Evolutionary conservation across 1,140 invertebrate genomes (phyloP).

Genomic region (Drosophila azteca): DNA sequence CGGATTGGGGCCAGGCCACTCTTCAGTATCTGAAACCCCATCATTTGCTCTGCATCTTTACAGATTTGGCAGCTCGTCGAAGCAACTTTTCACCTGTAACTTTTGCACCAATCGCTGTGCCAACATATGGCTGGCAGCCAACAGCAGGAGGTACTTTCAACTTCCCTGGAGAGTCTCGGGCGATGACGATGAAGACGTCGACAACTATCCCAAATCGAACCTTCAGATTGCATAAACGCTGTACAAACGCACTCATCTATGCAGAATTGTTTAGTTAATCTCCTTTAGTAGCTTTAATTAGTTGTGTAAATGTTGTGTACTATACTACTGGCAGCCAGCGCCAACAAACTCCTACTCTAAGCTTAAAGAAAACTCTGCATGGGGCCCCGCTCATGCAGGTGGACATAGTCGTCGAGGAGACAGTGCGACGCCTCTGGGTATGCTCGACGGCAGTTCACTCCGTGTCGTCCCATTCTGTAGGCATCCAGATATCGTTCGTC

Average conservation of each 20-base stretch:
- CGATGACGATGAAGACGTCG: slow-evolving; percentile 43
- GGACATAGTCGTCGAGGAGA: slow-evolving; percentile 59
- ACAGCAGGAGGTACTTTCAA: slow-evolving; percentile 74
- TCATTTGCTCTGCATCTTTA: background rate
- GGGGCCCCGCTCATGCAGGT: slow-evolving; percentile 54
- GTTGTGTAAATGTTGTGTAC: slow-evolving; percentile 61
- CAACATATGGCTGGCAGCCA: slow-evolving; percentile 58
- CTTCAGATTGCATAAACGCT: background rate
- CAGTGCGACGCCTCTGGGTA: slow-evolving; percentile 53
- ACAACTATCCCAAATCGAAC: background rate
- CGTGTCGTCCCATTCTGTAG: slow-evolving; percentile 56
- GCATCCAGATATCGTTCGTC: slow-evolving; percentile 50
- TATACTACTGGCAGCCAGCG: slow-evolving; percentile 52
- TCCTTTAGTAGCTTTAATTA: slow-evolving; percentile 41
- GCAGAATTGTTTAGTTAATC: slow-evolving; percentile 56
- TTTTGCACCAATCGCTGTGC: slow-evolving; percentile 75
- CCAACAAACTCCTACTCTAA: slow-evolving; percentile 6
- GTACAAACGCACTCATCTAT: slow-evolving; percentile 50
- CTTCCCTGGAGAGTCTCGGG: slow-evolving; percentile 70
- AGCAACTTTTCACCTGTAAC: slow-evolving; percentile 78
- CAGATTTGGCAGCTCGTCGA: slow-evolving; percentile 74
- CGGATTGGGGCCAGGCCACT: background rate
- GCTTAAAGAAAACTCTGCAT: slow-evolving; percentile 49
- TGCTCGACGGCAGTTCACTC: slow-evolving; percentile 48
- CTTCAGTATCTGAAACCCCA: too few relatives aligned